Evolutionary conservation across 2,797 vertebrate genomes (phyloP), one percentile per base, ranked within the genome.

Genomic region (Valencia hispanica): DNA sequence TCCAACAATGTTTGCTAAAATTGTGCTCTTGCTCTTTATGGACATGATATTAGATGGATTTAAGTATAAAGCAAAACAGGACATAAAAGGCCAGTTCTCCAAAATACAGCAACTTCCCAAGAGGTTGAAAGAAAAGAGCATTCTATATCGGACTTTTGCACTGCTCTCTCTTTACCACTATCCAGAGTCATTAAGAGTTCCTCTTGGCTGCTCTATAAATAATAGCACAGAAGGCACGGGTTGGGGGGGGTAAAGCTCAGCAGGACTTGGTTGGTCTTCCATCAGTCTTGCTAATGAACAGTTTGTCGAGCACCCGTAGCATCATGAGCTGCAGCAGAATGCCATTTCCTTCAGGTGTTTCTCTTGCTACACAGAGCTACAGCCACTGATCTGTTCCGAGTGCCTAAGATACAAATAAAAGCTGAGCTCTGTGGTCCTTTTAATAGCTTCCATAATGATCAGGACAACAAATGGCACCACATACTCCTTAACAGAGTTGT

Each of bases 181-280:
- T 86, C 86, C 82, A 75, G 84, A 88, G 91, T 93, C 93, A 94
- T 94, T 93, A 95, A 80, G 81, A 89, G 87, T 86, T 88, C 92
- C 81, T 94, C 91, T 93, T 88, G 89, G 91, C 87, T 80, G 80
- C 88, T 94, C 93, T 94, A 95, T 93, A 94, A 94, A 96, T 95
- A 96, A 94, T 87, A 89, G 79, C 88, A 82, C n/a, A n/a, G 39
- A 39, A 14, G 12, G 65, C 15, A 25, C 39, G 61, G 65, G 65
- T 17, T n/a, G 39, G 11, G 12, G 63, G 0, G 22, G 91, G 90
- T 90, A 91, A 94, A 88, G 90, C 90, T 91, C 91, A 87, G 93
- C 90, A 91, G 90, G 92, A 92, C 92, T 86, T 87, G 92, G 91
- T 90, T 86, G 89, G 87, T 93, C 90, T 86, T 88, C 92, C 90